phyloP scores from a whole-genome alignment of 2,888 invertebrate genomes.

The Aphidius colemani region DNA sequence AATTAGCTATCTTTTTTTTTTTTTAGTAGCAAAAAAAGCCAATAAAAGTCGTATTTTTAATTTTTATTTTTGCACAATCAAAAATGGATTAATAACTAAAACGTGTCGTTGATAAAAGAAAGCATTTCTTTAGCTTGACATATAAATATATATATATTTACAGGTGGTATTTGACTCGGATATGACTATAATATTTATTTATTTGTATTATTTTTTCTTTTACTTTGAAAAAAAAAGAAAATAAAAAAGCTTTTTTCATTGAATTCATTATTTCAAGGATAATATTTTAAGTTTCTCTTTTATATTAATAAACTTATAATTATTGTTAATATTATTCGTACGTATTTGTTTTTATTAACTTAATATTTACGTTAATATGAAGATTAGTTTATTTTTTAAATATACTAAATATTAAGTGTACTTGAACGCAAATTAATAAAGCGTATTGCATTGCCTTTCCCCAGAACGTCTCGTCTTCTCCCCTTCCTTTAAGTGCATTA shows the following conservation, averaged over 20 bases:
- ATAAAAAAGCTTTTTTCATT: too few relatives aligned
- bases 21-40: constrained; percentile 10
- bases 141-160: constrained; percentile 48
- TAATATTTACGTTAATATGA: constrained; percentile 25
- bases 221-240: background rate
- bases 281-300: constrained; percentile 10
- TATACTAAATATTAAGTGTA: constrained; percentile 50
- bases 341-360: constrained; percentile 39
- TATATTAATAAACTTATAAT: constrained; percentile 7
- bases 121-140: too few relatives aligned
- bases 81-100: constrained; percentile 17
- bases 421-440: constrained; percentile 62
- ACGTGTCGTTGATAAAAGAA: background rate
- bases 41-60: too few relatives aligned
- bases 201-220: constrained; percentile 12
- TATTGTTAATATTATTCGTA: constrained; percentile 8
- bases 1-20: background rate
- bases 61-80: constrained; percentile 5
- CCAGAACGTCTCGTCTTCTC: constrained; percentile 58
- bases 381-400: constrained; percentile 31
- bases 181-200: constrained; percentile 56
- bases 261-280: too few relatives aligned
- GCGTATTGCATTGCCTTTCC: constrained; percentile 76
- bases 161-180: constrained; percentile 59
- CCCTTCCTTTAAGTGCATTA: constrained; percentile 11